Evolutionary conservation across 2,888 invertebrate genomes (phyloP), one percentile per base, ranked within the genome.

Genomic region (Agrochola macilenta): DNA sequence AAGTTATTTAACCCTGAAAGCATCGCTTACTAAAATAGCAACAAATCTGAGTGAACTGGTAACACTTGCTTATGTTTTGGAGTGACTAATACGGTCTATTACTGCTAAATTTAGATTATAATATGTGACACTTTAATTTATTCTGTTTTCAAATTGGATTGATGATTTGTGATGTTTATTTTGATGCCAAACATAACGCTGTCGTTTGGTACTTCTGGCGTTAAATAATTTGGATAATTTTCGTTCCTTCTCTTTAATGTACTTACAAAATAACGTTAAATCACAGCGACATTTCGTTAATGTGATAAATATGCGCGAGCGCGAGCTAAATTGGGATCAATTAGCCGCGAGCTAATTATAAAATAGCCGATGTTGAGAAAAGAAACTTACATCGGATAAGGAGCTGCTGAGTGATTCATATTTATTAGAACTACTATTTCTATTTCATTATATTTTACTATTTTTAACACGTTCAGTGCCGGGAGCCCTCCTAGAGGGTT

Each of bases 1-100:
- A 91, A 95, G 95, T 95, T 95, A 96, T 96, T 95, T 96, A 95
- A 95, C 96, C 96, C 95, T 96, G 96, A 96, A 95, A 94, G 91
- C 92, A 90, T 90, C 90, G 91, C 89, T 86, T 88, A 92, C 95
- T 89, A 89, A 95, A 95, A 96, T 96, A 96, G 94, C 92, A 82
- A 89, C 92, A 90, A 92, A 92, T 90, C 91, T 91, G 87, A 89
- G 93, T 88, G 91, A 90, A 92, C 88, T 91, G 90, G 92, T 93
- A 91, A 91, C 91, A 93, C 87, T 91, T 89, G 92, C 91, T 89
- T 90, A 87, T 90, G 89, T 89, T 90, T 89, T 90, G 81, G 74
- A 84, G 90, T 93, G 93, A 93, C 93, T 93, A 93, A 93, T 91
- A 89, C 91, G 76, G 75, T 90, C 92, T 93, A 93, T 93, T 92